Evolutionary conservation across 2,113 vertebrate species (phyloP).

Genomic region (Tragelaphus scriptus): DNA sequence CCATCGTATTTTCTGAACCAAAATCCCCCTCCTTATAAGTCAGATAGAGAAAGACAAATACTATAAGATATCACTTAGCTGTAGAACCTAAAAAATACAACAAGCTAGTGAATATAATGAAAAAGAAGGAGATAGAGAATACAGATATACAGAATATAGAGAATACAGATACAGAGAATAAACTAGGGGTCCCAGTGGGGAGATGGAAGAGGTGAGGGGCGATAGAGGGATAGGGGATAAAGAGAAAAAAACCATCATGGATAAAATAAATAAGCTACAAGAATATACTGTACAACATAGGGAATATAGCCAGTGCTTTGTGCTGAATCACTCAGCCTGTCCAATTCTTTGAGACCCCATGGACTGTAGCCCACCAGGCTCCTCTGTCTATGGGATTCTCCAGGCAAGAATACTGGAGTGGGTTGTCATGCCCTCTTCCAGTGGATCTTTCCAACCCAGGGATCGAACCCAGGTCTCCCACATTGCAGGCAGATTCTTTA

Average conservation of each 20-base stretch:
- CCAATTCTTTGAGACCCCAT: background rate
- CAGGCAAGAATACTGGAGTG: background rate
- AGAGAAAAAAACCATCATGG: background rate
- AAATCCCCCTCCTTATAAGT: background rate
- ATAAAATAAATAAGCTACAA: background rate
- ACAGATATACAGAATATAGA: background rate
- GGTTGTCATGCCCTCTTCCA: background rate
- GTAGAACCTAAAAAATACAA: background rate
- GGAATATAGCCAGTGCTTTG: background rate
- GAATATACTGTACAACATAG: background rate
- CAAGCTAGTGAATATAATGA: background rate
- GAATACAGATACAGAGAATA: background rate
- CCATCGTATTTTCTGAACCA: background rate
- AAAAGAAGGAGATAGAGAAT: background rate
- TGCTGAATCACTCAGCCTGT: background rate
- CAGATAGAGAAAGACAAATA: background rate
- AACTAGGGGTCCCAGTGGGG: background rate
- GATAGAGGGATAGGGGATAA: background rate
- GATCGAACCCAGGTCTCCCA: background rate
- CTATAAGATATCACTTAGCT: background rate
- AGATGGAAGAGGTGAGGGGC: background rate
- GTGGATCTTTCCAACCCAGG: background rate
- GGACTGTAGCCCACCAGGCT: background rate
- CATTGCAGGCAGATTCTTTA: background rate
- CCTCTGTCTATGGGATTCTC: background rate